Percentiles rank a stretch among this genome's conserved stretches.
These are phyloP conservation scores for Hirudo medicinalis DNA, from an alignment of 1,140 invertebrate species.

Conservation along the genomic window DNA sequence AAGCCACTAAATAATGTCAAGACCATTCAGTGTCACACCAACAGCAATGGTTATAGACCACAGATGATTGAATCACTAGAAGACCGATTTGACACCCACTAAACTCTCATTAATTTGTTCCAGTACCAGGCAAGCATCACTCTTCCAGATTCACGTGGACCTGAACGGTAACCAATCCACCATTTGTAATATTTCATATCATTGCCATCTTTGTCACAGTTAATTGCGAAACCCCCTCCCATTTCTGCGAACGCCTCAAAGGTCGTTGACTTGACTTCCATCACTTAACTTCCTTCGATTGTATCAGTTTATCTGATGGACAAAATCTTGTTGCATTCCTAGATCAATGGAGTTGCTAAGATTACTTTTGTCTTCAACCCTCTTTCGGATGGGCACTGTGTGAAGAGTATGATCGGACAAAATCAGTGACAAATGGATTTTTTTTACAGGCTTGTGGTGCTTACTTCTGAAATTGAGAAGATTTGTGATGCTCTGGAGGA, in stretches of 20 bases:
- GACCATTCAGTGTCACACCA: too few relatives aligned
- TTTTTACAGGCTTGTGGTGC: conserved; percentile 8
- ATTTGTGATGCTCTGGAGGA: conserved; percentile 14
- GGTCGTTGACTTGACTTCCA: too few relatives aligned
- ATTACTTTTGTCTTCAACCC: neutral
- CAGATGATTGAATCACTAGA: too few relatives aligned
- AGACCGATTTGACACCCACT: too few relatives aligned
- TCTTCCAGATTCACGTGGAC: conserved; percentile 97
- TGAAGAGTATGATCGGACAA: neutral
- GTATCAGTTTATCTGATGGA: neutral
- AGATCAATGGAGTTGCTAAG: neutral
- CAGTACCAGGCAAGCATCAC: conserved; percentile 95
- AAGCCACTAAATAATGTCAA: too few relatives aligned
- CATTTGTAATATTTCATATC: too few relatives aligned
- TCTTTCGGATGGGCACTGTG: neutral
- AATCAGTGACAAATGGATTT: neutral
- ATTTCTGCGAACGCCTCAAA: too few relatives aligned
- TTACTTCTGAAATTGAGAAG: conserved; percentile 6
- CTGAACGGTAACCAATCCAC: conserved; percentile 59
- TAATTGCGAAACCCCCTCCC: too few relatives aligned
- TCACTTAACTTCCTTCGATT: too few relatives aligned
- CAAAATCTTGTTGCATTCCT: neutral
- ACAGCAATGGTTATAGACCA: too few relatives aligned
- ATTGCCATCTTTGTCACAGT: too few relatives aligned
- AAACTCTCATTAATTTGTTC: conserved; percentile 24